phyloP scores from a whole-genome alignment of 2,113 vertebrate species.

The Anser cygnoides region DNA sequence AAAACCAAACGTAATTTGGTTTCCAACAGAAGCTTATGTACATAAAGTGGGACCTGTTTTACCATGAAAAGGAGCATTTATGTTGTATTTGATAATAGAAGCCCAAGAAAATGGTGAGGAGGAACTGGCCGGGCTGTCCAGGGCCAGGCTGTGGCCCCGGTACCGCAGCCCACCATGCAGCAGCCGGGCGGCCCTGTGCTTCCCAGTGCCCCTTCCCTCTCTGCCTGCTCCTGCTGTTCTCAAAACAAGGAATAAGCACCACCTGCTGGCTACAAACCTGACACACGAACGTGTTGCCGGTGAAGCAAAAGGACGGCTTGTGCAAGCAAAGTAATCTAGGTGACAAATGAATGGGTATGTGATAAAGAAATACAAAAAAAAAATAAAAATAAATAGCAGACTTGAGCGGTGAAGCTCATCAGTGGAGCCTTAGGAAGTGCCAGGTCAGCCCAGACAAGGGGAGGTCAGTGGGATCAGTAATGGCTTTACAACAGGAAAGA shows the following conservation, averaged over 20 bases:
- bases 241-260: not conserved
- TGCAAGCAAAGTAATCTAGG: not conserved
- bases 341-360: accelerated
- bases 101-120: not conserved
- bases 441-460: accelerated
- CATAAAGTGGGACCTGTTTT: not conserved
- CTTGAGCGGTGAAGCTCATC: accelerated
- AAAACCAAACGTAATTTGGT: not conserved
- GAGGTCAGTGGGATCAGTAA: not conserved
- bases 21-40: not conserved
- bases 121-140: not conserved
- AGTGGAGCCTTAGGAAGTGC: not conserved
- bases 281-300: not conserved
- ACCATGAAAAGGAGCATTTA: not conserved
- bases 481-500: not conserved
- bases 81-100: not conserved
- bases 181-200: not conserved
- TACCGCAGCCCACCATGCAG: not conserved
- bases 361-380: not conserved
- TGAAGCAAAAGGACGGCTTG: too few relatives aligned
- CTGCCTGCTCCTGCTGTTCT: too few relatives aligned
- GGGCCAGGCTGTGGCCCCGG: accelerated
- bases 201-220: too few relatives aligned
- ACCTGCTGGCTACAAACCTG: not conserved
- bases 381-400: not conserved